phyloP scores from a whole-genome alignment of 1,140 invertebrate genomes.

The Diabrotica virgifera region DNA sequence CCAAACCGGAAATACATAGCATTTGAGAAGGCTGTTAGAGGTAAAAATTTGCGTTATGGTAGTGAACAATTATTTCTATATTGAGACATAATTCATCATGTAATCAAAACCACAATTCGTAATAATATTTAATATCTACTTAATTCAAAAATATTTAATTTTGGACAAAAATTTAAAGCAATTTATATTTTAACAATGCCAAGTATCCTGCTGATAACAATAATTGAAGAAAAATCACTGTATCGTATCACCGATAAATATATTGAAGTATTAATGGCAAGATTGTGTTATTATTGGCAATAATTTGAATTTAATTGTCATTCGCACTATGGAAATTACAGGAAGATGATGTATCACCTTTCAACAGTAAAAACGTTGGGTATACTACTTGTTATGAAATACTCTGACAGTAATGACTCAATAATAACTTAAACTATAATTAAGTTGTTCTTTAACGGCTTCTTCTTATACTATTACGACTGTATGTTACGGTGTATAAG shows the following conservation, averaged over 20 bases:
- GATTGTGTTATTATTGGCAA: neutral
- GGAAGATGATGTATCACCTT: constrained; percentile 9
- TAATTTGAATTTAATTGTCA: constrained; percentile 5
- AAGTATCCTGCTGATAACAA: neutral
- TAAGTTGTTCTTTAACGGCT: constrained; percentile 6
- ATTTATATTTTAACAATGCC: neutral
- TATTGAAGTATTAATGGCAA: neutral
- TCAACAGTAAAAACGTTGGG: neutral
- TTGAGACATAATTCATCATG: too few species aligned
- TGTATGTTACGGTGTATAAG: too few species aligned
- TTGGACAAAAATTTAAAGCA: neutral
- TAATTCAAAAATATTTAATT: too few species aligned
- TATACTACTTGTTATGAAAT: constrained; percentile 1
- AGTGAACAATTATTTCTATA: too few species aligned
- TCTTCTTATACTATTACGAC: too few species aligned
- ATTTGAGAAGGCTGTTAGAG: too few species aligned
- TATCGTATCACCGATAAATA: neutral
- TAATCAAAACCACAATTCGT: too few species aligned
- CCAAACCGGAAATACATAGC: too few species aligned
- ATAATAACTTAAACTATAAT: constrained; percentile 10
- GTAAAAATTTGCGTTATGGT: too few species aligned
- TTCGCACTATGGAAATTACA: constrained; percentile 8
- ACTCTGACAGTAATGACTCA: constrained; percentile 7
- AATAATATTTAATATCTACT: too few species aligned
- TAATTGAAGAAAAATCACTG: neutral